Base-by-base conservation (phyloP, 2,113 vertebrate genomes). In the Toxotes chatareus region DNA sequence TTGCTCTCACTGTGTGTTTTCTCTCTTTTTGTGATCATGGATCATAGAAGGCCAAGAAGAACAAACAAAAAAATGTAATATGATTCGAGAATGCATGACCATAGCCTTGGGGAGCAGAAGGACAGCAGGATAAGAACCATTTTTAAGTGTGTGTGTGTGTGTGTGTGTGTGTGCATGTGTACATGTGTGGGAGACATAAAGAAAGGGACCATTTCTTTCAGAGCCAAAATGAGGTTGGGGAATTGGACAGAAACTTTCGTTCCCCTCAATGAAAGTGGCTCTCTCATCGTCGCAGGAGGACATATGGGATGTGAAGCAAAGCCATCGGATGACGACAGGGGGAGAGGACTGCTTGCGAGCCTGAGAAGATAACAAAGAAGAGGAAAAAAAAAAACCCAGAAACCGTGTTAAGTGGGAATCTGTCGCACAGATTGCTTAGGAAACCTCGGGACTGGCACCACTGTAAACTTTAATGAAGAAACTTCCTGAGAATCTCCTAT, bases 201-300 rank as follows among this genome's bases (percentile, higher is more conserved):
- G 73, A 85, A 83, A 87, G n/a, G 36, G 70, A 83, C 55, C 59
- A 82, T 86, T 91, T 92, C 82, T 91, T 85, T 83, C 76, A 40
- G 31, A 92, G 80, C 76, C 84, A 89, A 91, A 91, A 92, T 90
- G 82, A 94, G 88, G 77, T 88, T 81, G 84, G 85, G 73, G 88
- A 91, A 90, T 87, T 88, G 84, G 84, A 91, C 79, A 82, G 80
- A 90, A 34, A 64, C 79, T 86, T 79, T 80, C 12, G 72, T 69
- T 86, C 73, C 32, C 61, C 71, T 79, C 64, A 86, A 82, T 88
- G 76, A 93, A 89, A 89, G 83, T 72, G 62, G 21, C 69, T 83
- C 76, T 77, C 67, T 90, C 83, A 84, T 79, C 83, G 83, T 88
- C 31, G 55, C 83, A 73, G 81, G 57, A 74, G 73, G 77, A 90